Percentiles rank a stretch among this genome's conserved stretches.
These are phyloP conservation scores for Phyllotis vaccarum DNA, from an alignment of 2,797 vertebrate genomes.

Conservation along the genomic window DNA sequence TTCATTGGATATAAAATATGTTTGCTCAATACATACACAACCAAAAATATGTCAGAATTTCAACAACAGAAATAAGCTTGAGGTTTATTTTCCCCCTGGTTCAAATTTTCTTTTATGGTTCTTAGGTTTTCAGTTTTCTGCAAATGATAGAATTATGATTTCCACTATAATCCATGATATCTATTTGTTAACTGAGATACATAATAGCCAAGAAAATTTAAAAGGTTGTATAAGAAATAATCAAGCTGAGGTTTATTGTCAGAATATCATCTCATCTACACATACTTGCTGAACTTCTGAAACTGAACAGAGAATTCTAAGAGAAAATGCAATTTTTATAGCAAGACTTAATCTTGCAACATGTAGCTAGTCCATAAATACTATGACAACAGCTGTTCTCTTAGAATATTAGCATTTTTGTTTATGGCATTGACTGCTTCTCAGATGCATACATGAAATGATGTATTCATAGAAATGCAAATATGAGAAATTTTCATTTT, in stretches of 20 bases:
- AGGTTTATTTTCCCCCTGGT: not conserved
- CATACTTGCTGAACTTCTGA: conserved; percentile 60
- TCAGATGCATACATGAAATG: too few species aligned
- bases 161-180: not conserved
- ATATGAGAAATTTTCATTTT: conserved; percentile 78
- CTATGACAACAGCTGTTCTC: conserved; percentile 79
- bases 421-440: conserved; percentile 79
- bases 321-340: conserved; percentile 72
- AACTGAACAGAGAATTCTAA: conserved; percentile 66
- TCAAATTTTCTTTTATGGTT: not conserved
- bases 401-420: conserved; percentile 78
- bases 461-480: conserved; percentile 69
- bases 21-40: not conserved
- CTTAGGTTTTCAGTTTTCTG: conserved; percentile 20
- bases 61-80: not conserved
- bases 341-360: conserved; percentile 74
- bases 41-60: not conserved
- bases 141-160: conserved; percentile 1
- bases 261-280: conserved; percentile 50
- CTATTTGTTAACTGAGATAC: conserved; percentile 34
- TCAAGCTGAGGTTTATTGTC: not conserved
- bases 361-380: conserved; percentile 78
- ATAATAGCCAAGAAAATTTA: conserved; percentile 12
- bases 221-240: conserved; percentile 41
- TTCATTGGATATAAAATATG: not conserved